These are phyloP conservation scores for Litocranius walleri DNA, from an alignment of 2,113 vertebrate species.

Conservation along the genomic window DNA sequence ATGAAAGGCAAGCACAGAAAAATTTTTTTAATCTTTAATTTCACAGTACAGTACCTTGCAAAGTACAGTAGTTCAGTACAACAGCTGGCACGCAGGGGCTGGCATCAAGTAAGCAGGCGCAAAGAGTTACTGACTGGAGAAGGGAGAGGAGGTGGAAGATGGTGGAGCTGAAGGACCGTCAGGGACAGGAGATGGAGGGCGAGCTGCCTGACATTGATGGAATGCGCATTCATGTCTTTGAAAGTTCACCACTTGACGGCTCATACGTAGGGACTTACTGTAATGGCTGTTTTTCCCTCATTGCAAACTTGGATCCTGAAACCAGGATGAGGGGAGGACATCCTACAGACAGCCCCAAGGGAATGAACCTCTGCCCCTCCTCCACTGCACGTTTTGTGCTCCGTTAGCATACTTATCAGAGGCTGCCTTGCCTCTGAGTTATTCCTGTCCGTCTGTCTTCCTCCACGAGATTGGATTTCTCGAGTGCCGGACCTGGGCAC, in stretches of 20 bases:
- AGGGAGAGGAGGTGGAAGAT: not conserved
- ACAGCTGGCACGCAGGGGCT: not conserved
- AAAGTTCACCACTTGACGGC: not conserved
- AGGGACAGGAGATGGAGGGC: not conserved
- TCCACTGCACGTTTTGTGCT: not conserved
- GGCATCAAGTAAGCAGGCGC: not conserved
- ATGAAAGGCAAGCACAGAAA: not conserved
- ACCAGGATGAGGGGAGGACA: not conserved
- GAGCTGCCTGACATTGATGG: not conserved
- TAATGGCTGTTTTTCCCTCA: not conserved
- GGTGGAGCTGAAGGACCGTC: not conserved
- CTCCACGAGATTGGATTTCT: not conserved
- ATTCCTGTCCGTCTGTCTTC: constrained; percentile 46
- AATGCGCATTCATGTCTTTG: not conserved
- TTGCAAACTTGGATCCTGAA: not conserved
- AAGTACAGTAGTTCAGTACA: not conserved
- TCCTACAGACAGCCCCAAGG: not conserved
- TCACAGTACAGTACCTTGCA: not conserved
- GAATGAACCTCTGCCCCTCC: not conserved
- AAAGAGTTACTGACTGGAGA: not conserved
- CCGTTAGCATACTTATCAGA: constrained; percentile 27
- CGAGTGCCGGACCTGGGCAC: not conserved
- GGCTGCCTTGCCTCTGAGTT: constrained; percentile 46
- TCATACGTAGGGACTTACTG: not conserved
- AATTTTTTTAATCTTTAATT: fast-evolving